Conservation (phyloP, 2,113 vertebrate species). For the Labrus mixtus region DNA sequence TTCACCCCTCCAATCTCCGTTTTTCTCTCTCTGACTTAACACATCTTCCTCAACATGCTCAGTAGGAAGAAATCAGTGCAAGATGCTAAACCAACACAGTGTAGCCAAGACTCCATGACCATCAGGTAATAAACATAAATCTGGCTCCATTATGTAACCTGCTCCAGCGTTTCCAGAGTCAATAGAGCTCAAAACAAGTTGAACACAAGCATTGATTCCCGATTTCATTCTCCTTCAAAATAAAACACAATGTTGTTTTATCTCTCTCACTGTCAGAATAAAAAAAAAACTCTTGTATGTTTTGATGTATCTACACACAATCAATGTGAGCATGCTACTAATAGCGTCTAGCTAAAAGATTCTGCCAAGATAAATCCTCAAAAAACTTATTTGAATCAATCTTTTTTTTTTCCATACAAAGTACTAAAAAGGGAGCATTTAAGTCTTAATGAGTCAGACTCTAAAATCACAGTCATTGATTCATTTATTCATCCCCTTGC, state of each 20-base stretch:
- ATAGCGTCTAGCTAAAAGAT: too few relatives aligned
- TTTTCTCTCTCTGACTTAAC: slow-evolving; percentile 20
- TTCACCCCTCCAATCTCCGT: slow-evolving; percentile 32
- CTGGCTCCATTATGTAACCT: slow-evolving; percentile 17
- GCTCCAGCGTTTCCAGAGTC: neutral
- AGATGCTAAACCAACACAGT: slow-evolving; percentile 33
- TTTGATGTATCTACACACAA: slow-evolving; percentile 21
- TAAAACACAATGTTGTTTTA: slow-evolving; percentile 6
- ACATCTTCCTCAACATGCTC: slow-evolving; percentile 32
- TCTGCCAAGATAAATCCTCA: neutral
- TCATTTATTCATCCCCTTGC: too few relatives aligned
- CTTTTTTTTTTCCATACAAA: too few relatives aligned
- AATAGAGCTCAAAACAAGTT: slow-evolving; percentile 3
- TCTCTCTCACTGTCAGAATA: slow-evolving; percentile 18
- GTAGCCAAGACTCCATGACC: slow-evolving; percentile 31
- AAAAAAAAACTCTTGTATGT: neutral
- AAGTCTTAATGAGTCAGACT: too few relatives aligned
- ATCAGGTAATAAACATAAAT: slow-evolving; percentile 17
- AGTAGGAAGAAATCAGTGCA: slow-evolving; percentile 20
- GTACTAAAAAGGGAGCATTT: too few relatives aligned
- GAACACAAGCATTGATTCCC: neutral
- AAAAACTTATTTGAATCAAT: too few relatives aligned
- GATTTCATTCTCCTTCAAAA: neutral
- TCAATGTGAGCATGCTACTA: neutral
- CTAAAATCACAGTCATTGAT: too few relatives aligned